Evolutionary conservation across 1,140 invertebrate genomes (phyloP), one percentile per base, ranked within the genome.

Genomic region (Leucophenga varia): DNA sequence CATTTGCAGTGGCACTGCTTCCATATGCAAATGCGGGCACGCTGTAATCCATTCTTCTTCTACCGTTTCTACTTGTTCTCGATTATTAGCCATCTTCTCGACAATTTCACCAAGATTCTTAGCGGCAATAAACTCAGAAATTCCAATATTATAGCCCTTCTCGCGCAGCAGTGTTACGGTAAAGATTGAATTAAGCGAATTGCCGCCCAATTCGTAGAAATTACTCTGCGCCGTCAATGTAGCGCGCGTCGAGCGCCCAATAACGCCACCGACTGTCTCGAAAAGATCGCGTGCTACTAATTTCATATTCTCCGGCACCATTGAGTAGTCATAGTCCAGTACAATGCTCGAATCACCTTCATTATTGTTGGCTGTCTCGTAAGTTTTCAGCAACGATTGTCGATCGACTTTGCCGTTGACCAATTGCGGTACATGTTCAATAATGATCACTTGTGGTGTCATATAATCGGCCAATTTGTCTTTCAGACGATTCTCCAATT

Each of bases 401-500:
- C 90, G 79, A 73, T 94, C 90, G 8, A 86, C 85, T 79, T 93
- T 94, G 5, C 90, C 90, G 73, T 93, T 94, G 0, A 88, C 86
- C 8, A 93, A 73, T 3, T 90, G 74, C 0, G 90, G 91, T 47
- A 93, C 82, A 5, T 72, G 80, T 7, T 90, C 84, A 3, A 91
- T 70, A 1, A 88, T 70, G 6, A 90, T 79, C 0, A 91, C 81
- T 75, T 87, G 85, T 1, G 90, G 89, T 7, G 90, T 78, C 86
- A 91, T 90, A 64, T 91, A 91, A 5, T 81, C 74, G 0, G 87
- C 82, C 3, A 91, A 65, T 32, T 77, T 80, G 41, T 79, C 80
- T 63, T 82, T 81, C 16, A 91, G 70, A 12, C 78, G 70, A 1
- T 72, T 64, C 64, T 90, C 86, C 19, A 91, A 81, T 47, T 86